Conservation (phyloP, 2,113 vertebrate species). For the Aplodontia rufa region DNA sequence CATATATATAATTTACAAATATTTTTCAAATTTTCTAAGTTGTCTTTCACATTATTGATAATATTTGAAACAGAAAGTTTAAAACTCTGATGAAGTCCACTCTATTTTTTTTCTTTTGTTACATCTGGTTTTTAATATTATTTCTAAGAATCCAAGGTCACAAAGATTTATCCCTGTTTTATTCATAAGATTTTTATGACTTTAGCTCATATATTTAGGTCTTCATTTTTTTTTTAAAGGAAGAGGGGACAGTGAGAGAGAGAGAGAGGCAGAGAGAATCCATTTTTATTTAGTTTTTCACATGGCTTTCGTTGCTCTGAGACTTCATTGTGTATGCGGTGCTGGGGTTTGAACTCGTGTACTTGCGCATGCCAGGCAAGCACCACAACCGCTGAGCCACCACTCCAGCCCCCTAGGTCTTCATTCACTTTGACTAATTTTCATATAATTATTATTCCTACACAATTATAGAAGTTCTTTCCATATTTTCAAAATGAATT, state of each 20-base stretch:
- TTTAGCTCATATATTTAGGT: not conserved
- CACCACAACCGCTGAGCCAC: no score
- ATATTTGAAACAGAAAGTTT: not conserved
- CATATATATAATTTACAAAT: not conserved
- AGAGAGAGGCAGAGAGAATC: no score
- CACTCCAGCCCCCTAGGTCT: no score
- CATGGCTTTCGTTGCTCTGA: no score
- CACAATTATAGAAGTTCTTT: not conserved
- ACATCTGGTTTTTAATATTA: not conserved
- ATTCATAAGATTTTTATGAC: not conserved
- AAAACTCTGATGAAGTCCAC: not conserved
- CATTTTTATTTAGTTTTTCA: no score
- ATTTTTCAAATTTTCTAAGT: not conserved
- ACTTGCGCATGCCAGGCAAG: no score
- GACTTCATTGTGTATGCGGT: no score
- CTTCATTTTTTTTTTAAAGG: no score
- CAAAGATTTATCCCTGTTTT: not conserved
- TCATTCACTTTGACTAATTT: not conserved
- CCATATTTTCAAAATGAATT: not conserved
- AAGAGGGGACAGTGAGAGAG: no score
- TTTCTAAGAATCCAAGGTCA: not conserved
- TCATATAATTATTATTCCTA: not conserved
- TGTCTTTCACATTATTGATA: not conserved
- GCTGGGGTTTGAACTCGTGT: no score
- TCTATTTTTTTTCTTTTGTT: not conserved